phyloP scores from a whole-genome alignment of 2,113 vertebrate species.

The Paratilapia polleni region DNA sequence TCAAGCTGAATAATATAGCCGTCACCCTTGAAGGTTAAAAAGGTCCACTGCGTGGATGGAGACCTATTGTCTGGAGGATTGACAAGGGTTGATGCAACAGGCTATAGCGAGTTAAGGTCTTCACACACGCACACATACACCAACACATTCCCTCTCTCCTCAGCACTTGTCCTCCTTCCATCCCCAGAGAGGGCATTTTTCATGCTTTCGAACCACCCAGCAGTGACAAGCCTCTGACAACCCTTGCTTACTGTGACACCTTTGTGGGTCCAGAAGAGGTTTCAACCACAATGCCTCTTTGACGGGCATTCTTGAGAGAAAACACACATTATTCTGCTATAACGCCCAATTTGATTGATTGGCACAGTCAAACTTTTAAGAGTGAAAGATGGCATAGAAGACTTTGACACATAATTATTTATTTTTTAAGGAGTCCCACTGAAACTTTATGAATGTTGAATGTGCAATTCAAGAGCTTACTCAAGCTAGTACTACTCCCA shows the following conservation, averaged over 20 bases:
- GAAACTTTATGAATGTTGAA: conserved; percentile 1
- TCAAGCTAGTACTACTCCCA: background rate
- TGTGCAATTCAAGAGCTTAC: background rate
- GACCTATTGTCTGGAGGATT: conserved; percentile 76
- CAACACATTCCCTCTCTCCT: conserved; percentile 17
- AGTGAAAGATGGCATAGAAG: conserved; percentile 27
- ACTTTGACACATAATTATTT: conserved; percentile 43
- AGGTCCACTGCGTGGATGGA: conserved; percentile 44
- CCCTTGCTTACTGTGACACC: conserved; percentile 74
- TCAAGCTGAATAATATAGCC: conserved; percentile 77
- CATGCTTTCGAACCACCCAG: conserved; percentile 71
- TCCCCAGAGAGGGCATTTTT: conserved; percentile 72
- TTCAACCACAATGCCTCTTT: conserved; percentile 64
- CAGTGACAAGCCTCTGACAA: conserved; percentile 78
- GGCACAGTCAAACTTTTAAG: conserved; percentile 52
- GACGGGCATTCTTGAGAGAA: conserved; percentile 66
- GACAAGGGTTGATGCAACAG: conserved; percentile 76
- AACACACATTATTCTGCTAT: conserved; percentile 53
- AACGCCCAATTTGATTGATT: conserved; percentile 58
- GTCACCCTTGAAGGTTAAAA: conserved; percentile 69
- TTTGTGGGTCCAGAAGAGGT: conserved; percentile 71
- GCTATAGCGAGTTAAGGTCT: conserved; percentile 61
- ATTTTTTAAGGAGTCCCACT: conserved; percentile 21
- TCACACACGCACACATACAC: conserved; percentile 23
- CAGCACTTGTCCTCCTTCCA: conserved; percentile 26